Evolutionary conservation across 1,140 invertebrate genomes (phyloP).

Genomic region (Maniola jurtina): DNA sequence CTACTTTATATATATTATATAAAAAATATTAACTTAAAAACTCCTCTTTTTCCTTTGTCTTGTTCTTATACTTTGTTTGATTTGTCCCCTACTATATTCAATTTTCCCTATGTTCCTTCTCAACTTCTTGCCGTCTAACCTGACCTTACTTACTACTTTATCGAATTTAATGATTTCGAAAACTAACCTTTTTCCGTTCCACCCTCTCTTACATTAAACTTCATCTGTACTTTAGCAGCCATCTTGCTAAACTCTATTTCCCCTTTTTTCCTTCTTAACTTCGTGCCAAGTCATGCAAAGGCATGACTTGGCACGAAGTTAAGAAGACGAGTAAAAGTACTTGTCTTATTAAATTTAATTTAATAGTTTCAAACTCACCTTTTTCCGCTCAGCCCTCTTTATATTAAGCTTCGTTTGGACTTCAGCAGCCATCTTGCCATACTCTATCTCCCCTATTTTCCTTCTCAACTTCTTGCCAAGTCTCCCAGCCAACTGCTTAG

Average conservation of each 20-base stretch:
- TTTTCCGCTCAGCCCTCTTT: constrained; percentile 83
- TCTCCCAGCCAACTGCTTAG: constrained; percentile 52
- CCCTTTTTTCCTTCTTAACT: no score
- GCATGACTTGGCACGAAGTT: no score
- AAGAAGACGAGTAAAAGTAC: no score
- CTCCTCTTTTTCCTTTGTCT: constrained; percentile 82
- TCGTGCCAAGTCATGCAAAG: constrained; percentile 19
- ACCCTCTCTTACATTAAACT: constrained; percentile 81
- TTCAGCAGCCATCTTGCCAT: constrained; percentile 60
- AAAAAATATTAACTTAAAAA: no score
- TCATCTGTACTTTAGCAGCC: constrained; percentile 72
- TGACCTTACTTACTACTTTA: no score
- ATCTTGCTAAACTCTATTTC: no score
- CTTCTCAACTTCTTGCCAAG: constrained; percentile 61
- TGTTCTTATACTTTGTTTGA: no score
- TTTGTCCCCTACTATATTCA: no score
- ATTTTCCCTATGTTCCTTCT: no score
- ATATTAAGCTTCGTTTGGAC: constrained; percentile 81
- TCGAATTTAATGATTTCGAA: not conserved
- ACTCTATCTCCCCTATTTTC: constrained; percentile 68
- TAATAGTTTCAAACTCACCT: constrained; percentile 40
- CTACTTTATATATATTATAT: no score
- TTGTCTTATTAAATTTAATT: no score
- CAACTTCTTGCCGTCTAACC: no score
- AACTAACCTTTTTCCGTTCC: constrained; percentile 80